Base-by-base conservation (phyloP, 2,888 invertebrate species). In the Amaurobius ferox region DNA sequence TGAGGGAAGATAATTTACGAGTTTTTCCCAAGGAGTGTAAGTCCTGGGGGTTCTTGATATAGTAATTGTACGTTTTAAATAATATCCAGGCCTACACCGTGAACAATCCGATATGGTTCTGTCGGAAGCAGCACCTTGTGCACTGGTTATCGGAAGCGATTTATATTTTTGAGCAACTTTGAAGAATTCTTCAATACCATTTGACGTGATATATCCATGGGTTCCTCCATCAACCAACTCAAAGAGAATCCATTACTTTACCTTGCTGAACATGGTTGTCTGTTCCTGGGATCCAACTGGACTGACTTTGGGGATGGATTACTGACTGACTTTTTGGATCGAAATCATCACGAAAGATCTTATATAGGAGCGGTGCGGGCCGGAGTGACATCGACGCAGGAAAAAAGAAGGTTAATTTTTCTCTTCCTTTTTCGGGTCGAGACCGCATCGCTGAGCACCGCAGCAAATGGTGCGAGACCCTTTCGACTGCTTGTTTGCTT, bases 331-430 rank as follows among this genome's bases (percentile, higher is more conserved):
- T 35, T 35, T 35, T 16, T 23, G 62, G 11, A n/a, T 23, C 6
- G 48, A 29, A 64, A n/a, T 16, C 28, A 32, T n/a, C 30, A 16
- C 23, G 23, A 16, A 23, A 44, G 81, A 81, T 83, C 77, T 77
- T 85, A 85, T 85, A 85, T 85, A 85, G 77, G 71, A 77, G 64
- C 66, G 32, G 83, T 30, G 19, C 44, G 30, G 48, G 62, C 16
- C 30, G 30, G 44, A 85, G 83, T 77, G 83, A 85, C 72, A 85
- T 85, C 83, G 83, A 85, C 83, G 70, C 83, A 85, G 83, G 83
- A 85, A 85, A 79, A 85, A 85, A 85, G 83, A 85, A 77, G 83
- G 83, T 85, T 85, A 85, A 77, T 85, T 85, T 85, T 77, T 85
- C 83, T 72, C 77, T 85, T 85, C 83, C 83, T 85, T 77, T 85